A percentile compares a stretch with the other conserved stretches of the same genome.
These are phyloP conservation scores for Volucella inflata DNA, from an alignment of 2,888 invertebrate species.

Conservation along the genomic window DNA sequence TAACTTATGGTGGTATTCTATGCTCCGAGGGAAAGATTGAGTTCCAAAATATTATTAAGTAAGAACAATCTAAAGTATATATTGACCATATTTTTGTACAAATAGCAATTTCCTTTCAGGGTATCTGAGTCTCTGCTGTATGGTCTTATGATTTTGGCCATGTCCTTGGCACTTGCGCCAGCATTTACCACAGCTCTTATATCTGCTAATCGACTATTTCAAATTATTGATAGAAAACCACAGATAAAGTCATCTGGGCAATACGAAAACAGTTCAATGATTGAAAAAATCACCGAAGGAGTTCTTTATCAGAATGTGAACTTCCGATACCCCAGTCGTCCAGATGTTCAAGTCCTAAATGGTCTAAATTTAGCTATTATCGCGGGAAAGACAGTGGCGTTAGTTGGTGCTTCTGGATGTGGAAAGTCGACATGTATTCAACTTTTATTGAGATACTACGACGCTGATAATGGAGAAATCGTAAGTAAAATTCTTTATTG, in stretches of 20 bases:
- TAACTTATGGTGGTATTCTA: slow-evolving; percentile 89
- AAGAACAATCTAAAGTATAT: too few species aligned
- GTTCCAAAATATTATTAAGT: slow-evolving; percentile 89
- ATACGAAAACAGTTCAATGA: slow-evolving; percentile 77
- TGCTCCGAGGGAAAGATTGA: slow-evolving; percentile 86
- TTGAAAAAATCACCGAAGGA: slow-evolving; percentile 7
- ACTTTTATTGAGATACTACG: slow-evolving; percentile 90
- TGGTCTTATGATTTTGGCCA: background rate
- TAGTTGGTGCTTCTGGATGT: too few species aligned
- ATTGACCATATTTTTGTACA: too few species aligned
- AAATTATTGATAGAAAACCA: slow-evolving; percentile 86
- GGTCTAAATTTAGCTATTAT: slow-evolving; percentile 87
- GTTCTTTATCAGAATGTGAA: slow-evolving; percentile 86
- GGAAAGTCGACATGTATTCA: slow-evolving; percentile 93
- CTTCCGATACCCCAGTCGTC: slow-evolving; percentile 91
- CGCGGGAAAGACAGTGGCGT: slow-evolving; percentile 89
- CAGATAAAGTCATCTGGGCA: slow-evolving; percentile 85
- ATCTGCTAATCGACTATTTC: slow-evolving; percentile 88
- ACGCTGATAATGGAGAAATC: slow-evolving; percentile 87
- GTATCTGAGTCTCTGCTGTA: background rate
- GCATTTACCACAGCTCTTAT: background rate
- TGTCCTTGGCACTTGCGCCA: too few species aligned
- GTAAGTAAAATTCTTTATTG: slow-evolving; percentile 81
- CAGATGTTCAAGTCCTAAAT: slow-evolving; percentile 88
- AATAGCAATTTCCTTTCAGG: too few species aligned